Evolutionary conservation across 2,797 vertebrate genomes (phyloP).

Genomic region (Botia kubotai): DNA sequence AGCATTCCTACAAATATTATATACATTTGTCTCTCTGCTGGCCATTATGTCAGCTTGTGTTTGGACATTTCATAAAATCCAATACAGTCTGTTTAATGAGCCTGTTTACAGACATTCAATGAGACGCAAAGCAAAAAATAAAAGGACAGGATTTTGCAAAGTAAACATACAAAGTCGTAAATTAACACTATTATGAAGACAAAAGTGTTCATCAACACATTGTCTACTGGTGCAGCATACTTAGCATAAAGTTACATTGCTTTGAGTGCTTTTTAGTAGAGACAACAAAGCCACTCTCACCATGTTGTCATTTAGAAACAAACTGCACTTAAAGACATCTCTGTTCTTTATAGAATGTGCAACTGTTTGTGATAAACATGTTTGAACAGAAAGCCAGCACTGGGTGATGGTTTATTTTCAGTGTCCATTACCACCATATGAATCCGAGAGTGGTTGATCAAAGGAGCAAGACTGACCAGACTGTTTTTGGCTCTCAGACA

Average conservation of each 20-base stretch:
- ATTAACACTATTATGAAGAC: slow-evolving; percentile 50
- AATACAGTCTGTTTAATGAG: background rate
- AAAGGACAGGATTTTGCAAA: background rate
- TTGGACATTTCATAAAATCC: slow-evolving; percentile 13
- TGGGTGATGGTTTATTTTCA: slow-evolving; percentile 8
- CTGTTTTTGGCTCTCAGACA: slow-evolving; percentile 23
- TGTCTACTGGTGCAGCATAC: slow-evolving; percentile 31
- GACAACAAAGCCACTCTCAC: slow-evolving; percentile 25
- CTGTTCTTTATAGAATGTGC: background rate
- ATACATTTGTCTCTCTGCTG: slow-evolving; percentile 32
- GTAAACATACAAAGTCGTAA: slow-evolving; percentile 27
- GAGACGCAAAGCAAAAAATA: slow-evolving; percentile 26
- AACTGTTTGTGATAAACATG: background rate
- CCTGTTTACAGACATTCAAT: background rate
- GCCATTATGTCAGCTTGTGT: slow-evolving; percentile 30
- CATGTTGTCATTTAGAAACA: slow-evolving; percentile 36
- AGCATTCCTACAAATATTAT: slow-evolving; percentile 51
- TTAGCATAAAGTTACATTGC: slow-evolving; percentile 9
- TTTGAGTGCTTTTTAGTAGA: slow-evolving; percentile 43
- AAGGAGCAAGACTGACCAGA: slow-evolving; percentile 32
- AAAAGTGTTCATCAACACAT: background rate
- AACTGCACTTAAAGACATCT: background rate
- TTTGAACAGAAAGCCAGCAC: slow-evolving; percentile 16
- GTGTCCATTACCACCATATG: slow-evolving; percentile 9
- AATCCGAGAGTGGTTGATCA: slow-evolving; percentile 3